Base-by-base conservation (phyloP, 1,140 invertebrate genomes). In the Acromyrmex charruanus region DNA sequence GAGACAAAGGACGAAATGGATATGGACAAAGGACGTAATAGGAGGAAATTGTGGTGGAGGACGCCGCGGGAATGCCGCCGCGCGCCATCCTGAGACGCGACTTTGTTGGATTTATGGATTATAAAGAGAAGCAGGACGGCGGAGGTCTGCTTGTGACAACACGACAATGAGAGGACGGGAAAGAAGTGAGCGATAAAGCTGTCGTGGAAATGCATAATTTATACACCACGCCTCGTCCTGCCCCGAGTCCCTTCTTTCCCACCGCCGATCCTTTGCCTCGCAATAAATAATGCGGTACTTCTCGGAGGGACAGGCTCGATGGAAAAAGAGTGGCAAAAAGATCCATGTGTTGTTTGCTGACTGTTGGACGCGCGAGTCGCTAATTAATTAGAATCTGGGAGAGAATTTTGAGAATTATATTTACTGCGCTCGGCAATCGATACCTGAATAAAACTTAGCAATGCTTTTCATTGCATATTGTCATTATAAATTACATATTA, bases 91-190 rank as follows among this genome's bases (percentile, higher is more conserved):
- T 92, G 90, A 91, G 90, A 92, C 91, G 90, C 91, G 93, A 93
- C 93, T 94, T 93, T 94, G 93, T 92, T 92, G 93, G 93, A 95
- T 94, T 94, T 95, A 94, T 94, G 93, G 93, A 95, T 94, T 94
- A 94, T 94, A 90, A 94, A 94, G 93, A 94, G 92, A 90, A 93
- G 90, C 71, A 90, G 90, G 82, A 88, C 80, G 85, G 75, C 86
- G 80, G 80, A 89, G 89, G 91, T 91, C 92, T 94, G 93, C 69
- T 92, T 93, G 93, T 94, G 93, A 94, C 93, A 94, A 93, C 91
- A 92, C 90, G 92, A 94, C 93, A 94, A 94, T 92, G 93, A 93
- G 90, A 93, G 89, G 90, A 91, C 91, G 92, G 91, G 91, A 94
- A 94, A 94, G 93, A 94, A 94, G 92, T 92, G 90, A 94, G 89